These are phyloP conservation scores for Rynchops niger DNA, from an alignment of 2,113 vertebrate genomes.

Conservation along the genomic window DNA sequence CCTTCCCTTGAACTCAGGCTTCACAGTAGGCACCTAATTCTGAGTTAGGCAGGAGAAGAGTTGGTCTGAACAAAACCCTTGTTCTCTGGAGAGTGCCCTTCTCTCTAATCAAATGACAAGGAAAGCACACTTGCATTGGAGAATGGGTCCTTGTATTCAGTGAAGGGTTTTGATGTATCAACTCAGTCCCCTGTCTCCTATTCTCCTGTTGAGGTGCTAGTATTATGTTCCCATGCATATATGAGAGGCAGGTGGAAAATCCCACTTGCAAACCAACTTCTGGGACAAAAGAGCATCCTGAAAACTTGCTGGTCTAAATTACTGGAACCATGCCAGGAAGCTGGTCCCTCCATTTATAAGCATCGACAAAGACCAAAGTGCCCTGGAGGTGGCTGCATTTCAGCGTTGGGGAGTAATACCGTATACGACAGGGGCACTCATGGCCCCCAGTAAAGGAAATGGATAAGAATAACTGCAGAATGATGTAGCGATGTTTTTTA, in stretches of 20 bases:
- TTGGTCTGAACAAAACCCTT: not conserved
- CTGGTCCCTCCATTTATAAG: not conserved
- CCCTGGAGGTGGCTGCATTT: not conserved
- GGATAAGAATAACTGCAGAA: not conserved
- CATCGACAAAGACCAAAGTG: not conserved
- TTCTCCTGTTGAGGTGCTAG: not conserved
- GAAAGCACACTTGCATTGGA: not conserved
- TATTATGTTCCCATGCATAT: not conserved
- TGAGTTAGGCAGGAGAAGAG: not conserved
- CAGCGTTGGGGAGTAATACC: not conserved
- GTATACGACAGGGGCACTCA: fast-evolving
- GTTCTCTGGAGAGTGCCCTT: not conserved
- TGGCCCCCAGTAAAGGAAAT: not conserved
- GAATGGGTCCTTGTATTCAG: not conserved
- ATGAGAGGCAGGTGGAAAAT: not conserved
- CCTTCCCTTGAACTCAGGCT: not conserved
- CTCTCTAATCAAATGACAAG: not conserved
- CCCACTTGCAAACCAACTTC: not conserved
- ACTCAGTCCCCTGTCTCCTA: not conserved
- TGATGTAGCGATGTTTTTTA: not conserved
- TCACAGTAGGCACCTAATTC: not conserved
- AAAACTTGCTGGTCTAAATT: not conserved
- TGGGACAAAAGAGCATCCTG: not conserved
- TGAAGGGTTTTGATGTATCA: not conserved
- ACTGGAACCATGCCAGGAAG: not conserved